Base-by-base conservation (phyloP, 2,797 vertebrate species). In the Cottoperca gobio region DNA sequence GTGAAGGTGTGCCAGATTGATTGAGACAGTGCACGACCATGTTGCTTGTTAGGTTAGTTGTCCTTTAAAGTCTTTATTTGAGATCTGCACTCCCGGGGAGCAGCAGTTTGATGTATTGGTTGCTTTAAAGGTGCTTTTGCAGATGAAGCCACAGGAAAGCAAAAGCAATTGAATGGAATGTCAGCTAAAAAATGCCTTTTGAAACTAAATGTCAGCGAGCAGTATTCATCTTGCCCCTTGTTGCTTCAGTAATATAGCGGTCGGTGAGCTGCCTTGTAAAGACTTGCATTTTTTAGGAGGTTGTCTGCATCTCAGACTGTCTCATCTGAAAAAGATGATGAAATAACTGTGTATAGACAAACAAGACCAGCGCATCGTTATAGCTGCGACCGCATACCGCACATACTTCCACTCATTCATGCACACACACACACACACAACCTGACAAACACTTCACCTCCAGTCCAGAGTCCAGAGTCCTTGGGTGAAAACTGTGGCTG, bases 131-230 rank as follows among this genome's bases (percentile, higher is more conserved):
- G 67, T 69, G 39, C 61, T 83, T 82, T 81, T 86, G 71, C 79
- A 84, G 70, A 88, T 82, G 84, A 87, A 89, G 77, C 74, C 79
- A 81, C 28, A 2, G 66, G 71, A 86, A 88, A 72, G 71, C 40
- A 26, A 60, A 62, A 43, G 63, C 78, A 86, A 76, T 87, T 86
- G 82, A 84, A 81, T 82, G 8, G 42, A 83, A 74, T 85, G 83
- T 52, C 79, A 80, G 73, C 78, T 80, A 86, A 86, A 33, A 89
- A 81, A 87, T 76, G 77, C 45, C 72, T 81, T 88, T 82, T 76
- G 76, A 81, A 89, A 80, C 59, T 66, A 89, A 89, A 91, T 91
- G 89, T 89, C 89, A 89, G 67, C 62, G 79, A 78, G 70, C 76
- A 86, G 83, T 86, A 78, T 70, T 85, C 60, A 83, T 79, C 73